Percentiles rank a stretch among this genome's conserved stretches.
Evolutionary conservation across 2,797 vertebrate genomes (phyloP).

Genomic region (Galagoides demidoff): DNA sequence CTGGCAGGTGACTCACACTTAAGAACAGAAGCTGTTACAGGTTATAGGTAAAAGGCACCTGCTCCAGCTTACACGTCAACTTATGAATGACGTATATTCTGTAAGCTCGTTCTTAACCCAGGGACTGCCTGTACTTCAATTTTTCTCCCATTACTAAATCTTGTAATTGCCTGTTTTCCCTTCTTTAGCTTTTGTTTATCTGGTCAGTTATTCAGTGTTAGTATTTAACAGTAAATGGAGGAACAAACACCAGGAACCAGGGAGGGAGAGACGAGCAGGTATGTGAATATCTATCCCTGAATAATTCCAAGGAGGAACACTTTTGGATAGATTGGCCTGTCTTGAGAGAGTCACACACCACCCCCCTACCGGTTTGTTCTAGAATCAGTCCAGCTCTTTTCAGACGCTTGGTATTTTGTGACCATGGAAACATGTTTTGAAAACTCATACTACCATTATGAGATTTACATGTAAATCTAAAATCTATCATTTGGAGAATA

Average conservation of each 20-base stretch:
- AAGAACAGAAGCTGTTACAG: too few species aligned
- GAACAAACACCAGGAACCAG: background rate
- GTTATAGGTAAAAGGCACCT: too few species aligned
- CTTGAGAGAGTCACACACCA: background rate
- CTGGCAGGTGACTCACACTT: too few species aligned
- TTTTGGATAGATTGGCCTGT: background rate
- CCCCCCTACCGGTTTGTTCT: too few species aligned
- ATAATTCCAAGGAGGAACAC: background rate
- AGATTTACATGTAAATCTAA: background rate
- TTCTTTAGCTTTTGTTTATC: slow-evolving; percentile 5
- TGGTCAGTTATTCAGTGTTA: background rate
- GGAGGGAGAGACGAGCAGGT: background rate
- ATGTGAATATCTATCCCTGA: background rate
- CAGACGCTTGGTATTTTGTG: background rate
- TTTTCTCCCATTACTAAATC: background rate
- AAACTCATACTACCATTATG: background rate
- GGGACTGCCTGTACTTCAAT: background rate
- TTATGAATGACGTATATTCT: too few species aligned
- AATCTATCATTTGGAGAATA: background rate
- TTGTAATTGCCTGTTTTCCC: background rate
- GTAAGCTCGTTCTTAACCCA: too few species aligned
- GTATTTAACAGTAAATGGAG: background rate
- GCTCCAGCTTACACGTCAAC: too few species aligned
- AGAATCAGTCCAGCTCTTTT: background rate
- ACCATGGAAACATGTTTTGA: background rate